phyloP scores from a whole-genome alignment of 1,140 invertebrate genomes.

The Pseudomyrmex sp. region DNA sequence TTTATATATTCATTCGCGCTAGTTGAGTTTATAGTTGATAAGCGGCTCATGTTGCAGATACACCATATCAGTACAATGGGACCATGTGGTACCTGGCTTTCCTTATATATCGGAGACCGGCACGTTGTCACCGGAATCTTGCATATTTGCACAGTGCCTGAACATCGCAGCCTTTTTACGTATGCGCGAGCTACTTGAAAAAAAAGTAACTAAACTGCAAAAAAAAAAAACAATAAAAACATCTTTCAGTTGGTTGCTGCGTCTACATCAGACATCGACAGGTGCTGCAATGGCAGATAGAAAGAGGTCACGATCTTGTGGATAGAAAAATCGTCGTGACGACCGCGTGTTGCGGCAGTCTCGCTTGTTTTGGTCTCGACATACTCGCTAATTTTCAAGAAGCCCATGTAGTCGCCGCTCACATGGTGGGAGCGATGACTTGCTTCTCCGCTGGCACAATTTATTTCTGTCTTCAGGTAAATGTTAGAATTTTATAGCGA shows the following conservation, averaged over 20 bases:
- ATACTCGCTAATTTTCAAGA: constrained; percentile 79
- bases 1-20: constrained; percentile 35
- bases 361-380: constrained; percentile 76
- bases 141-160: constrained; percentile 87
- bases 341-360: constrained; percentile 67
- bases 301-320: constrained; percentile 70
- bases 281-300: constrained; percentile 75
- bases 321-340: constrained; percentile 55
- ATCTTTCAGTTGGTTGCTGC: constrained; percentile 71
- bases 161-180: constrained; percentile 85
- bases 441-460: constrained; percentile 75
- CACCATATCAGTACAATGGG: constrained; percentile 84
- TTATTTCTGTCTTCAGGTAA: constrained; percentile 76
- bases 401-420: constrained; percentile 71
- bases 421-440: constrained; percentile 77
- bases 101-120: constrained; percentile 89
- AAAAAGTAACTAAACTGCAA: no score
- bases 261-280: constrained; percentile 78
- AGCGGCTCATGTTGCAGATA: constrained; percentile 82
- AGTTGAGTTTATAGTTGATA: constrained; percentile 40
- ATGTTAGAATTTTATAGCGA: background rate
- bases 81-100: constrained; percentile 86
- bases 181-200: constrained; percentile 68
- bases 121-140: constrained; percentile 87
- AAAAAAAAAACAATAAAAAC: no score